Base-by-base conservation (phyloP, 2,888 invertebrate genomes). In the Trichogramma evanescens region DNA sequence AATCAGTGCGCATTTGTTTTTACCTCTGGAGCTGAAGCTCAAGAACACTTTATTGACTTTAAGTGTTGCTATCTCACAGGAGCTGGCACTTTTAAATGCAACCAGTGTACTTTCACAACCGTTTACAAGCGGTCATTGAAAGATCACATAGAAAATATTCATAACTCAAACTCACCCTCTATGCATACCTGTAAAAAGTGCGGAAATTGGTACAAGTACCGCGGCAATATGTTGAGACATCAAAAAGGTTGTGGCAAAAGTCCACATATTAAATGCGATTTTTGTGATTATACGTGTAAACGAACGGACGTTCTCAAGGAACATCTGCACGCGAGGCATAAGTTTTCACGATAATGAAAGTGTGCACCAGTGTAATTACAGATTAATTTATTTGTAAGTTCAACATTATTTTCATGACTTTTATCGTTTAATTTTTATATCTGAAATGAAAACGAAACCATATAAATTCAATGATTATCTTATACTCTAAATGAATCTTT, bases 281-380 rank as follows among this genome's bases (percentile, higher is more conserved):
- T 78, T 52, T 81, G 81, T 61, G 74, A 75, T 6, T 76, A 77
- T 62, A 76, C 74, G 62, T 74, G 73, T 53, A 79, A 77, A 62
- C 72, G 69, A 63, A 62, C 51, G 38, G 58, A 62, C 6, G 58
- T 58, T 8, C 55, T 62, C 4, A 52, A 13, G 6, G 54, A 58
- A 9, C 61, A 62, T 5, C 54, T 62, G 58, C 51, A 26, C 26
- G 1, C 26, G 26, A 26, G 26, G 26, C 26, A 26, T 26, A 26
- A 26, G 26, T 26, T 26, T 26, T 26, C 26, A 26, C 26, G 26
- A 3, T 26, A 26, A 26, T 26, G 26, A 26, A 26, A 26, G 26
- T 26, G 26, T 26, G 26, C 26, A 26, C 26, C 2, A 26, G 26
- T 26, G 26, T 26, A 2, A 26, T 26, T 26, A 26, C 26, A 26